These are phyloP conservation scores for Falco columbarius DNA, from an alignment of 2,797 vertebrate species.

Conservation along the genomic window DNA sequence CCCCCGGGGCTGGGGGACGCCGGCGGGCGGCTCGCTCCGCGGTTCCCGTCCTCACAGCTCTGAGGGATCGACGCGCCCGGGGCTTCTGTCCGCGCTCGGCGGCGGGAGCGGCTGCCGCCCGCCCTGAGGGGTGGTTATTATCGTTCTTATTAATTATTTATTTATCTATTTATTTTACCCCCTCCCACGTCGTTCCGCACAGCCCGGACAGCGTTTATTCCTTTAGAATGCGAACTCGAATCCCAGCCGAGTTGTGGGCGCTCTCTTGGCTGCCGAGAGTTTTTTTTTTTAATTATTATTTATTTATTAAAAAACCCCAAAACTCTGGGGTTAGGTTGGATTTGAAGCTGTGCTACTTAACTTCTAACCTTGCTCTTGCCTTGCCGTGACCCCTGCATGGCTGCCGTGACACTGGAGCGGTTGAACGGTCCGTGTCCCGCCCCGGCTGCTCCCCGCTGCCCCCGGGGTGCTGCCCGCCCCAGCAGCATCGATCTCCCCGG, in stretches of 20 bases:
- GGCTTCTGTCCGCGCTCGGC: too few species aligned
- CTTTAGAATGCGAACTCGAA: background rate
- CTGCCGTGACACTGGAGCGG: fast-evolving
- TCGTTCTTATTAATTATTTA: too few species aligned
- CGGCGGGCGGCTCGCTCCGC: too few species aligned
- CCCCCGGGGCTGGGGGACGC: too few species aligned
- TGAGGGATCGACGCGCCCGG: too few species aligned
- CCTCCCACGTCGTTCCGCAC: background rate
- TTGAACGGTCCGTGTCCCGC: too few species aligned
- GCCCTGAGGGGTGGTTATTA: too few species aligned
- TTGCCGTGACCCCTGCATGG: fast-evolving
- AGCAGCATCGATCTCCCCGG: fast-evolving
- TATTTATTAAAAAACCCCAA: too few species aligned
- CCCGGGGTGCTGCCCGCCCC: background rate
- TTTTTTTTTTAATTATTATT: too few species aligned
- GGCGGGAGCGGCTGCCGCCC: too few species aligned
- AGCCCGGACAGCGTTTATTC: background rate
- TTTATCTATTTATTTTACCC: too few species aligned
- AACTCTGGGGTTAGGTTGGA: background rate
- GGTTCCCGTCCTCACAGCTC: too few species aligned
- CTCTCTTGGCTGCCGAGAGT: background rate
- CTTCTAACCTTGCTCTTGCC: background rate
- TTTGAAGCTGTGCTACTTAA: background rate
- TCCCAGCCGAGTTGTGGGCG: background rate
- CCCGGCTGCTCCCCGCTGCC: background rate